Percentiles rank a stretch among this genome's conserved stretches.
phyloP scores from a whole-genome alignment of 1,140 invertebrate genomes.

The Solenopsis fugax region DNA sequence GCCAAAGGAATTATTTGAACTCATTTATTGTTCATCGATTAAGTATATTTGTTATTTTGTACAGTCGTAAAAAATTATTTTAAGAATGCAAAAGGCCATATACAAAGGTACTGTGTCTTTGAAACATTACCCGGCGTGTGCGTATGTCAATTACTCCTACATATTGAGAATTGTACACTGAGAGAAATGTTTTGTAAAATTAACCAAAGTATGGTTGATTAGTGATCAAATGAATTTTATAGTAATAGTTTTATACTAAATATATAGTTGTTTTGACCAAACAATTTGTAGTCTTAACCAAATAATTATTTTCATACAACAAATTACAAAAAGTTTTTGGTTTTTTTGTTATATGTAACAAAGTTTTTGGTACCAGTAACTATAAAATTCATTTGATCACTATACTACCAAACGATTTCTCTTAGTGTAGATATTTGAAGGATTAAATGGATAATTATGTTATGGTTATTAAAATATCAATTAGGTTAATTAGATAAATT shows the following conservation, averaged over 20 bases:
- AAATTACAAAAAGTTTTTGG: too few relatives aligned
- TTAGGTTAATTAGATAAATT: background rate
- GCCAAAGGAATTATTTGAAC: background rate
- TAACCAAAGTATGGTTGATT: too few relatives aligned
- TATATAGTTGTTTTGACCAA: too few relatives aligned
- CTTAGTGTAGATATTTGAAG: conserved; percentile 28
- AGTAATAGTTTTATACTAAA: too few relatives aligned
- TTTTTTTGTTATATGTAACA: too few relatives aligned
- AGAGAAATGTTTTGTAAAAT: too few relatives aligned
- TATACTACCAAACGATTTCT: too few relatives aligned
- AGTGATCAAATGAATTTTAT: too few relatives aligned
- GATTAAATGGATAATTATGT: background rate
- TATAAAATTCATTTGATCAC: too few relatives aligned
- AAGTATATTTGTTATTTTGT: background rate
- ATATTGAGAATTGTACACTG: background rate
- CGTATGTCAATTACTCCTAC: background rate
- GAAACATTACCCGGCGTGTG: conserved; percentile 10
- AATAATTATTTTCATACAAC: too few relatives aligned
- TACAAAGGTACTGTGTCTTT: background rate
- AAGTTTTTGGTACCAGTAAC: too few relatives aligned
- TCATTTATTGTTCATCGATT: background rate
- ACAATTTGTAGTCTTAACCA: too few relatives aligned
- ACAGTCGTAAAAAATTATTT: background rate
- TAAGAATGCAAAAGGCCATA: background rate
- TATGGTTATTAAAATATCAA: background rate